Base-by-base conservation (phyloP, 2,888 invertebrate species). In the Ochropleura leucogaster region DNA sequence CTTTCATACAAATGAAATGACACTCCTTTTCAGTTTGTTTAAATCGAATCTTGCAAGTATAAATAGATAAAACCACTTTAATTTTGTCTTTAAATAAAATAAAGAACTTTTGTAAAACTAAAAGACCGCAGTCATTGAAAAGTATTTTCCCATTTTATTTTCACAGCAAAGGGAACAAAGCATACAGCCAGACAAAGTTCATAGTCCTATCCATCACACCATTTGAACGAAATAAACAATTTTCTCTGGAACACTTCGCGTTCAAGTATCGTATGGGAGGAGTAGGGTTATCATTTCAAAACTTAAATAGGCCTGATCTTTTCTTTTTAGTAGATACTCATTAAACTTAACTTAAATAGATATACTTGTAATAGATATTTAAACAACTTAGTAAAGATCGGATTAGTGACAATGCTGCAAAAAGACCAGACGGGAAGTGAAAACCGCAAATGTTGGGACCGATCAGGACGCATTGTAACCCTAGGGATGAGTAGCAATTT, bases 211-310 rank as follows among this genome's bases (percentile, higher is more conserved):
- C 59, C 55, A 44, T 55, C 40, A 12, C 42, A 49, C 65, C 77
- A 62, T 80, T 85, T 75, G 68, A 81, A 79, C 63, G 81, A 76
- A 75, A 75, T 75, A 74, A 80, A 81, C 81, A 81, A 86, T 83
- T 86, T 74, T 76, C 66, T 55, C 60, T 68, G 77, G 68, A 53
- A 62, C 75, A 49, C 59, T 66, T 47, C 18, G 44, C 64, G 55
- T 67, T 53, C 55, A 3, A 42, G 65, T 57, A 16, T 66, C 59
- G 59, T 16, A 59, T 64, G 46, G 53, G 30, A 66, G 68, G 68
- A 83, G 84, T 78, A 77, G 70, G 60, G 60, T n/a, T 62, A 44
- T n/a, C 60, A 62, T 44, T 62, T n/a, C 42, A 4, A 12, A n/a
- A 12, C n/a, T 42, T 18, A 42, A 42, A 60, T 42, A 60, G 42